phyloP scores from a whole-genome alignment of 2,888 invertebrate species.

The Dasysyrphus tricinctus region DNA sequence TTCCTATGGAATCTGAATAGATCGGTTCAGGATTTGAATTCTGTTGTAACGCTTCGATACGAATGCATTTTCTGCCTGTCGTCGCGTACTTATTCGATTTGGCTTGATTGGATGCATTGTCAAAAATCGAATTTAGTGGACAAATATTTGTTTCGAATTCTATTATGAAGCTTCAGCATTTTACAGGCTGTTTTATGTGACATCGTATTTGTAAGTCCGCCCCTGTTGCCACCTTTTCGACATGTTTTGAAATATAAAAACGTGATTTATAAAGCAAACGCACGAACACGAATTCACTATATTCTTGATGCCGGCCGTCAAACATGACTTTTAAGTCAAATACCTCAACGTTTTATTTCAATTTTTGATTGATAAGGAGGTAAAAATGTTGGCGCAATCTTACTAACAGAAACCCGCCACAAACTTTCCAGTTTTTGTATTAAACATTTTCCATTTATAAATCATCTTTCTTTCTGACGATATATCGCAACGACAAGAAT shows the following conservation, averaged over 20 bases:
- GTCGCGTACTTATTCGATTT: no score
- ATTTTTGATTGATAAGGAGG: constrained; percentile 59
- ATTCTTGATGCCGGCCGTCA: not conserved
- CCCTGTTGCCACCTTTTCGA: constrained; percentile 9
- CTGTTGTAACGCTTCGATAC: no score
- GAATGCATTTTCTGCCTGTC: no score
- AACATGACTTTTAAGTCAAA: constrained; percentile 64
- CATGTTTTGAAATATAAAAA: constrained; percentile 60
- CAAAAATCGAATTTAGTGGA: no score
- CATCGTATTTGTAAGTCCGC: not conserved
- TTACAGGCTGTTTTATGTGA: not conserved
- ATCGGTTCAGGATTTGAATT: no score
- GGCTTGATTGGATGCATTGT: no score
- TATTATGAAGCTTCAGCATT: no score
- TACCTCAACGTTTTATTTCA: constrained; percentile 4
- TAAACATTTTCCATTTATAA: constrained; percentile 45
- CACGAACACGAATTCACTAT: constrained; percentile 47
- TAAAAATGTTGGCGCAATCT: constrained; percentile 11
- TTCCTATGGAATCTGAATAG: no score
- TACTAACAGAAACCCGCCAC: constrained; percentile 15
- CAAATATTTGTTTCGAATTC: no score
- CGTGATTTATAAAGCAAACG: constrained; percentile 62
- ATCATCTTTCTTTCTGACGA: constrained; percentile 8
- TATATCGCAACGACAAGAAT: constrained; percentile 7
- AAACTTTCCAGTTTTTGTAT: constrained; percentile 10